A percentile compares a stretch with the other conserved stretches of the same genome.
Conservation (phyloP, 1,140 invertebrate species). For the Eulimnadia texana region DNA sequence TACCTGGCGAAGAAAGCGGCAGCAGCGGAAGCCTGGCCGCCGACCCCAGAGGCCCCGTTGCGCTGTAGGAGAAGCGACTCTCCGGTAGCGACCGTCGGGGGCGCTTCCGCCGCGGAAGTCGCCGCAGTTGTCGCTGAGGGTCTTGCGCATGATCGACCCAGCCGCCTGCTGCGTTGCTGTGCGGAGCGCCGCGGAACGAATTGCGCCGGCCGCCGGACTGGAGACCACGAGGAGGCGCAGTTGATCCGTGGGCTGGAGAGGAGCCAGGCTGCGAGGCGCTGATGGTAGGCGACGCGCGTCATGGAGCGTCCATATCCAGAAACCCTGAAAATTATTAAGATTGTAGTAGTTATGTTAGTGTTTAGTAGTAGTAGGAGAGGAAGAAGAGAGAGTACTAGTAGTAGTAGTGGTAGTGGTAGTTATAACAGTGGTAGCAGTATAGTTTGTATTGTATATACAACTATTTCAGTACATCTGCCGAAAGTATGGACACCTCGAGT, state of each 20-base stretch:
- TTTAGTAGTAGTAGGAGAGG: no score
- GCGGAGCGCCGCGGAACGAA: background rate
- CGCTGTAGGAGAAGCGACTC: constrained; percentile 32
- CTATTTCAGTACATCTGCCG: no score
- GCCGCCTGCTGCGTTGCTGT: background rate
- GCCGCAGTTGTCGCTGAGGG: background rate
- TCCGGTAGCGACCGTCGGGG: constrained; percentile 25
- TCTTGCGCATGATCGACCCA: background rate
- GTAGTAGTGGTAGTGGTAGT: no score
- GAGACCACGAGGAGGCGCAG: background rate
- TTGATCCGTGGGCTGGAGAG: background rate
- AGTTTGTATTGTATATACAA: no score
- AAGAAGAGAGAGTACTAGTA: no score
- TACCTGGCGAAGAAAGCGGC: constrained; percentile 35
- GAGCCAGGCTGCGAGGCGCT: background rate
- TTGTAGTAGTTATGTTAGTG: no score
- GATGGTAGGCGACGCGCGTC: background rate
- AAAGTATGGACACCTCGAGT: no score
- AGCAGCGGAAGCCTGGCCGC: constrained; percentile 32
- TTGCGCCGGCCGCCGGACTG: background rate
- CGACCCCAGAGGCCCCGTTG: constrained; percentile 30
- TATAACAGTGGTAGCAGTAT: no score
- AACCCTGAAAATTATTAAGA: background rate
- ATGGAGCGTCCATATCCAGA: background rate
- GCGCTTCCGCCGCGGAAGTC: background rate